These are phyloP conservation scores for Oligia fasciuncula DNA, from an alignment of 2,888 invertebrate species.

Conservation along the genomic window DNA sequence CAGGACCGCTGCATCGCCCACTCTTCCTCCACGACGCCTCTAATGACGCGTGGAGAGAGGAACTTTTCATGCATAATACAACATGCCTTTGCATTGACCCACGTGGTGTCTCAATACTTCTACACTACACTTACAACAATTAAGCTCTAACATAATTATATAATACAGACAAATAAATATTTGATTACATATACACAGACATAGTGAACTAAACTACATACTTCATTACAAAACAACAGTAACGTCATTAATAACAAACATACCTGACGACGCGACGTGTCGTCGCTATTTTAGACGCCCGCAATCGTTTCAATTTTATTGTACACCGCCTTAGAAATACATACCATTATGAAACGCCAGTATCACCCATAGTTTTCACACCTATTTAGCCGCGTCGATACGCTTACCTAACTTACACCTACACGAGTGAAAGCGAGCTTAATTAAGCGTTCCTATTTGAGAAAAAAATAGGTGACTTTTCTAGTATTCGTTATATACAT, in stretches of 20 bases:
- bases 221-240: slow-evolving; percentile 3
- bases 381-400: not conserved
- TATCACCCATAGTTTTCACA: not conserved
- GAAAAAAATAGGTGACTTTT: too few species aligned
- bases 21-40: not conserved
- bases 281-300: not conserved
- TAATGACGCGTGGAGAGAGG: not conserved
- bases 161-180: not conserved
- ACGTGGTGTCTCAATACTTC: slow-evolving; percentile 14
- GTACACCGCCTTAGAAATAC: not conserved
- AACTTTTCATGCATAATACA: slow-evolving; percentile 31
- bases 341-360: slow-evolving; percentile 2
- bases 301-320: not conserved
- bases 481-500: too few species aligned
- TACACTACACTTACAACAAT: slow-evolving; percentile 19
- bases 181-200: slow-evolving; percentile 14
- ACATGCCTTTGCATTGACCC: not conserved
- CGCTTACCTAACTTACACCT: slow-evolving; percentile 2
- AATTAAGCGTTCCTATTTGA: too few species aligned
- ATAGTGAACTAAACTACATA: slow-evolving; percentile 30
- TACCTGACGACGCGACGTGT: slow-evolving; percentile 2
- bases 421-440: not conserved
- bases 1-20: not conserved
- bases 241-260: slow-evolving; percentile 14
- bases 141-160: slow-evolving; percentile 5